phyloP scores from a whole-genome alignment of 2,113 vertebrate species.

The Procavia capensis region DNA sequence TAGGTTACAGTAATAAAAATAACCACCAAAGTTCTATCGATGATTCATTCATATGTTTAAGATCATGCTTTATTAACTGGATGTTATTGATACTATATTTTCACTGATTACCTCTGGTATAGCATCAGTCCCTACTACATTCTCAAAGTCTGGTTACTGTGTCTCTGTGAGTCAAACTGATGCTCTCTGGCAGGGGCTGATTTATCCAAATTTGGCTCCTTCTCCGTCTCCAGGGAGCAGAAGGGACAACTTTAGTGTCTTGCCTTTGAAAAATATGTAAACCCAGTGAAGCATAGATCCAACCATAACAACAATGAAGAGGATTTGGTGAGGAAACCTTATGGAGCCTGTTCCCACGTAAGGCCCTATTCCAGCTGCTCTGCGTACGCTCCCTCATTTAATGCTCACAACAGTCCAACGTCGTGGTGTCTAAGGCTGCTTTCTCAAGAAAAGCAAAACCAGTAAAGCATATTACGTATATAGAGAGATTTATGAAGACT shows the following conservation, averaged over 20 bases:
- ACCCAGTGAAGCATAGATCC: background rate
- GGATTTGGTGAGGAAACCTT: background rate
- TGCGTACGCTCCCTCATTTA: background rate
- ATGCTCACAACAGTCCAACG: background rate
- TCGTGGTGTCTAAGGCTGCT: too few relatives aligned
- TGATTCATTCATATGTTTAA: background rate
- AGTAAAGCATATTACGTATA: too few relatives aligned
- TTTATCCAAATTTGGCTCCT: background rate
- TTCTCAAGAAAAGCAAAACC: too few relatives aligned
- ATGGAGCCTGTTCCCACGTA: too few relatives aligned
- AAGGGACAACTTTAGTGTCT: background rate
- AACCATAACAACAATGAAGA: background rate
- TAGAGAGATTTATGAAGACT: too few relatives aligned
- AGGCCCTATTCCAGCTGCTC: background rate
- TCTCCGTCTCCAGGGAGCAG: background rate
- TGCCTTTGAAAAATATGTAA: slow-evolving; percentile 13
- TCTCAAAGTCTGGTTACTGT: background rate
- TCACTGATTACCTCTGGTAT: background rate
- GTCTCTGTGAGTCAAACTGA: background rate
- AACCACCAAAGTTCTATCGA: background rate
- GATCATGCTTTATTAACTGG: background rate
- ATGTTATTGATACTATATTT: background rate
- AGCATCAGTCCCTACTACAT: background rate
- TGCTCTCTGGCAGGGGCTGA: background rate
- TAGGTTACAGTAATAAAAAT: background rate